Base-by-base conservation (phyloP, 2,113 vertebrate genomes). In the Leptobrachium leishanense region DNA sequence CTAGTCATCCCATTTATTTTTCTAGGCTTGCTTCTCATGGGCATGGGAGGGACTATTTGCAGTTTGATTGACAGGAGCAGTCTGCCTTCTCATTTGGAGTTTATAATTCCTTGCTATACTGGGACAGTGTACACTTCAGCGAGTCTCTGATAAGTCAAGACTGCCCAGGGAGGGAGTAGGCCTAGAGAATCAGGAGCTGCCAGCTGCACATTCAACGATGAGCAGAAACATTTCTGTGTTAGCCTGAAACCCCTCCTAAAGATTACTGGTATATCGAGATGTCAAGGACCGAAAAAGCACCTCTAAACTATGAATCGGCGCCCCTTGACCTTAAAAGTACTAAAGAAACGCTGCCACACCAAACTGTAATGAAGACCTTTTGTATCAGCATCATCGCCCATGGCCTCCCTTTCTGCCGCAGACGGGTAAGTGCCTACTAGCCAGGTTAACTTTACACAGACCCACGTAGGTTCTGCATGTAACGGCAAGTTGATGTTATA, bases 381-480 rank as follows among this genome's bases (percentile, higher is more conserved):
- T 98, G 96, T 90, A 97, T 98, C 91, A 99, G 97, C 90, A 98
- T 99, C 90, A 98, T 99, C 85, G 92, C 98, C 20, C 97, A 98
- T 84, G 93, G 97, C 79, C 89, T 98, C 88, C 97, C 97, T 53
- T 99, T 98, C 90, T 98, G 96, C 86, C 96, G 94, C 81, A 94
- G 95, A 89, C 96, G 96, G 96, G 97, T 98, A 92, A 94, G 92
- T 93, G 59, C 69, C 46, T 31, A 31, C 20, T 31, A 31, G 20
- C 20, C 20, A 31, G 20, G 20, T 31, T 31, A 31, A 31, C 20
- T 31, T 31, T 31, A 31, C 20, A 31, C 20, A 31, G 20, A 31
- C 20, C 20, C 20, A 31, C 20, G 20, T 31, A 31, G 20, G 20
- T 31, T 31, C 20, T 31, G 20, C 20, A 31, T 31, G 20, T 31